Conservation (phyloP, 2,888 invertebrate species). For the Malthinus seriepunctatus region DNA sequence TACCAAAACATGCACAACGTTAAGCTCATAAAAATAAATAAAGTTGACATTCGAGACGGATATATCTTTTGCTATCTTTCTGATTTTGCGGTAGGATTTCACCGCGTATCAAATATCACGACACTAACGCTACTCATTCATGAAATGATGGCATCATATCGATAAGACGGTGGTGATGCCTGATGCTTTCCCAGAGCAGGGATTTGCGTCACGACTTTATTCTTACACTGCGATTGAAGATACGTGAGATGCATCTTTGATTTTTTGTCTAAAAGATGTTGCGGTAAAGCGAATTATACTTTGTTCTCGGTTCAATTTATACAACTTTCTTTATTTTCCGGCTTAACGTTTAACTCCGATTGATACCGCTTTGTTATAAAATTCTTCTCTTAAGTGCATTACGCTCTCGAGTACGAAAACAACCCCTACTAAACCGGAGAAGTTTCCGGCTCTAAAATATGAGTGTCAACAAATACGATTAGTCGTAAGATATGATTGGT, state of each 20-base stretch:
- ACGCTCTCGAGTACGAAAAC: no score
- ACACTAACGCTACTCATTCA: constrained; percentile 20
- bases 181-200: constrained; percentile 20
- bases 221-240: constrained; percentile 14
- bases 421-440: no score
- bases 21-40: neutral
- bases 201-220: constrained; percentile 18
- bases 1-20: no score
- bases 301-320: neutral
- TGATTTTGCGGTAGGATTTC: constrained; percentile 13
- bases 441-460: no score
- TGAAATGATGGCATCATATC: constrained; percentile 21
- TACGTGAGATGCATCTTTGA: constrained; percentile 22
- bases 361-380: no score
- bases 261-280: constrained; percentile 17
- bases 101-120: constrained; percentile 19
- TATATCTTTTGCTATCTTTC: constrained; percentile 6
- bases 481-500: no score
- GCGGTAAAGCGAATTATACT: neutral
- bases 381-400: no score
- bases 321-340: neutral
- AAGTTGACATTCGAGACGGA: constrained; percentile 1
- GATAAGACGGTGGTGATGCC: constrained; percentile 15
- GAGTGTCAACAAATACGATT: no score
- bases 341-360: neutral